These are phyloP conservation scores for Zaprionus obscuricornis DNA, from an alignment of 2,888 invertebrate species.

Conservation along the genomic window DNA sequence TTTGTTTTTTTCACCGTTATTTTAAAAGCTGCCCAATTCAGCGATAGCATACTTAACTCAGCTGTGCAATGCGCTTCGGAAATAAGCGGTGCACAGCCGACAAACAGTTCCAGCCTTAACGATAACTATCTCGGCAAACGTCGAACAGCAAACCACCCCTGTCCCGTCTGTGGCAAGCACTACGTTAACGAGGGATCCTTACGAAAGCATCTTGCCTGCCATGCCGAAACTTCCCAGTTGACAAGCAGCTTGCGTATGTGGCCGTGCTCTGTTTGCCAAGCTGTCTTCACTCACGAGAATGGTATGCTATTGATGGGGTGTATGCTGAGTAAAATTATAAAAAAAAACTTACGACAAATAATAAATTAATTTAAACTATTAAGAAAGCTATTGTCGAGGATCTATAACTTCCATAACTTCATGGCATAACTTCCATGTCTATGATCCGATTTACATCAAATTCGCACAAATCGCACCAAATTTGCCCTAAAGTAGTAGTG, in stretches of 20 bases:
- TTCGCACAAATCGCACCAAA: too few species aligned
- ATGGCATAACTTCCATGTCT: too few species aligned
- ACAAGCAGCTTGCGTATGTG: slow-evolving; percentile 96
- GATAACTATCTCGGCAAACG: slow-evolving; percentile 96
- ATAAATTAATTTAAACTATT: neutral
- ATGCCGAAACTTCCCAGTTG: slow-evolving; percentile 94
- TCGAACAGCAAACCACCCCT: slow-evolving; percentile 96
- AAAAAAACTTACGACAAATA: neutral
- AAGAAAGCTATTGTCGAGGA: too few species aligned
- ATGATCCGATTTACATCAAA: too few species aligned
- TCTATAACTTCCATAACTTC: too few species aligned
- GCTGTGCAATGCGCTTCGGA: slow-evolving; percentile 51
- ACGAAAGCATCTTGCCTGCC: slow-evolving; percentile 96
- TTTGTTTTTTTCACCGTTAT: neutral
- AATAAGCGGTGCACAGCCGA: slow-evolving; percentile 74
- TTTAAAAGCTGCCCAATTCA: slow-evolving; percentile 42
- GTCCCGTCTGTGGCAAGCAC: slow-evolving; percentile 97
- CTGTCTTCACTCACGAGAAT: slow-evolving; percentile 97
- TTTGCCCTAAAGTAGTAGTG: too few species aligned
- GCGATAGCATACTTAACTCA: slow-evolving; percentile 34
- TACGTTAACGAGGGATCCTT: slow-evolving; percentile 97
- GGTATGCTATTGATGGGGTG: slow-evolving; percentile 87
- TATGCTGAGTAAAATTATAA: neutral
- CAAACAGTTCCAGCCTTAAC: slow-evolving; percentile 80
- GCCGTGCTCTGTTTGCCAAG: slow-evolving; percentile 97